phyloP scores from a whole-genome alignment of 2,888 invertebrate species.

The Entomobrya proxima region DNA sequence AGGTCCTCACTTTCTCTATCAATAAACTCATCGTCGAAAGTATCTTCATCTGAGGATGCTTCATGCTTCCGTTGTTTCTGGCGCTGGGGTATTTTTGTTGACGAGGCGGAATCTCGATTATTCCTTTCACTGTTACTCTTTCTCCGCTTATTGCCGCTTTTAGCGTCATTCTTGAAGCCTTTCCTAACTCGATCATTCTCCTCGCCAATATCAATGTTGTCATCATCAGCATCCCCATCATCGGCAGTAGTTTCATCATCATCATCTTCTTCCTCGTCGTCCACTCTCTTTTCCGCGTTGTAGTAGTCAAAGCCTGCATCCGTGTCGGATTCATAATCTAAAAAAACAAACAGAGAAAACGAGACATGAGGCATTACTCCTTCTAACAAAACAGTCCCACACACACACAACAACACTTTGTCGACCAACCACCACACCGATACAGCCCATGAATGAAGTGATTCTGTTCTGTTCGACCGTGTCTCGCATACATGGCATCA shows the following conservation, averaged over 20 bases:
- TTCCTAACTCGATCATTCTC: slow-evolving; percentile 10
- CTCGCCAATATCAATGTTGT: slow-evolving; percentile 39
- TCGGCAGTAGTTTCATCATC: slow-evolving; percentile 29
- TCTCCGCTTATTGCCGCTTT: slow-evolving; percentile 19
- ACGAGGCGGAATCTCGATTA: slow-evolving; percentile 49
- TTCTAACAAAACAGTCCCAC: background rate
- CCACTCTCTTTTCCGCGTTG: slow-evolving; percentile 15
- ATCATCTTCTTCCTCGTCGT: slow-evolving; percentile 19
- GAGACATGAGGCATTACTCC: too few species aligned
- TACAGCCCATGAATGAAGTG: slow-evolving; percentile 28
- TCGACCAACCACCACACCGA: background rate
- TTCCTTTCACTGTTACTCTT: slow-evolving; percentile 34
- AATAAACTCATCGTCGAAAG: slow-evolving; percentile 44
- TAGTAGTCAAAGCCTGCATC: slow-evolving; percentile 46
- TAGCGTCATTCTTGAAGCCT: background rate
- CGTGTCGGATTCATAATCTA: slow-evolving; percentile 49
- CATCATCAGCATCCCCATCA: slow-evolving; percentile 20
- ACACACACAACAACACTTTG: background rate
- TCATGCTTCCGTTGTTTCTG: slow-evolving; percentile 35
- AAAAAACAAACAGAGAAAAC: slow-evolving; percentile 12
- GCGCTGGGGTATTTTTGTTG: slow-evolving; percentile 47
- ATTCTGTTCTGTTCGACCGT: slow-evolving; percentile 5
- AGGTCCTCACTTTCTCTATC: slow-evolving; percentile 48
- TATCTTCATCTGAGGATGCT: slow-evolving; percentile 31
- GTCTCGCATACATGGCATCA: background rate